Conservation (phyloP, 2,113 vertebrate species). For the Hucho hucho region DNA sequence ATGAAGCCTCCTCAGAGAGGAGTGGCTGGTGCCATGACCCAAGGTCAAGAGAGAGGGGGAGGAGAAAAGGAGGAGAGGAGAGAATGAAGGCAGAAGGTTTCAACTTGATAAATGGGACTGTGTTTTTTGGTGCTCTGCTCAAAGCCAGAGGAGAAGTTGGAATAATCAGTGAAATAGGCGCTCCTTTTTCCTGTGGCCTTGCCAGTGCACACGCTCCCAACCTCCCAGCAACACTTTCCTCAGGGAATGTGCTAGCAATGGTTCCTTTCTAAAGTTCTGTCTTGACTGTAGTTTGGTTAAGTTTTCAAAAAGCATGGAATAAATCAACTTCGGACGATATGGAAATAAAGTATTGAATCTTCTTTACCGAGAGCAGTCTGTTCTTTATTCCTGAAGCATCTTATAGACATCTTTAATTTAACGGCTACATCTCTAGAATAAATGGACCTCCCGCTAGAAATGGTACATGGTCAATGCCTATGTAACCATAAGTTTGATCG, state of each 20-base stretch:
- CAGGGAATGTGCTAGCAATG: not conserved
- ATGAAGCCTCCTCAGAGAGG: constrained; percentile 17
- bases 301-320: no score
- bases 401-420: not conserved
- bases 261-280: no score
- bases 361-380: not conserved
- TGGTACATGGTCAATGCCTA: not conserved
- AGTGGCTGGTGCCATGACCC: constrained; percentile 16
- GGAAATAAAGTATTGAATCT: not conserved
- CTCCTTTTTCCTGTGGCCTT: not conserved
- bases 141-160: not conserved
- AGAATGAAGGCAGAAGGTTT: constrained; percentile 9
- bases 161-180: not conserved
- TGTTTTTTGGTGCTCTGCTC: not conserved
- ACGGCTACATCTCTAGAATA: not conserved
- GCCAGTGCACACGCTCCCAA: not conserved
- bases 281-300: no score
- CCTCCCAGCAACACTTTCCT: not conserved
- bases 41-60: constrained; percentile 19
- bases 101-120: constrained; percentile 18
- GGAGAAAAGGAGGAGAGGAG: constrained; percentile 9
- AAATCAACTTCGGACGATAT: no score
- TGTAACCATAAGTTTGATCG: not conserved
- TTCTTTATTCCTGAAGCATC: not conserved
- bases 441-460: not conserved